Conservation (phyloP, 2,113 vertebrate genomes). For the Coracopsis vasa region DNA sequence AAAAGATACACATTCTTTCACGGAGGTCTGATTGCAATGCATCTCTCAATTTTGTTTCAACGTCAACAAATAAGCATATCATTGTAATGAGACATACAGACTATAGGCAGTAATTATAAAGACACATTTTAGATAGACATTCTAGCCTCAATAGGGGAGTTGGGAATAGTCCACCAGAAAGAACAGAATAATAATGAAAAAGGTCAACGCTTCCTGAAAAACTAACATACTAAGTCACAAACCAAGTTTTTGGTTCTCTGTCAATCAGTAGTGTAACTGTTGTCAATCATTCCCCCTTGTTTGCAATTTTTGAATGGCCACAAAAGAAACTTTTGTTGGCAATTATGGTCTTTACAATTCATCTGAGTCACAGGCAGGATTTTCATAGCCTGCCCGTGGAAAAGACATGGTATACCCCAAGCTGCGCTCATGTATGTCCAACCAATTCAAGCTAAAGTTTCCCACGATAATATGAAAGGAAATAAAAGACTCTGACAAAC, state of each 20-base stretch:
- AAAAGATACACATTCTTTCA: constrained; percentile 30
- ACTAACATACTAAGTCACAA: constrained; percentile 39
- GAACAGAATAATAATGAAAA: constrained; percentile 22
- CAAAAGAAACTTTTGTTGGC: constrained; percentile 49
- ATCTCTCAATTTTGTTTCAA: background rate
- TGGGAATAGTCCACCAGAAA: constrained; percentile 33
- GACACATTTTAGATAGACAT: constrained; percentile 33
- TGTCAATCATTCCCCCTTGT: constrained; percentile 43
- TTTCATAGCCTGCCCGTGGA: constrained; percentile 44
- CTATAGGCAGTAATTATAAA: constrained; percentile 44
- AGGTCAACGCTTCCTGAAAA: constrained; percentile 45
- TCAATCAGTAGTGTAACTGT: constrained; percentile 41
- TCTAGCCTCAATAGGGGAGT: background rate
- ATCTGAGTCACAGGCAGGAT: constrained; percentile 26
- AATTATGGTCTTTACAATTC: constrained; percentile 26
- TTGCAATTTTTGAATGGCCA: constrained; percentile 48
- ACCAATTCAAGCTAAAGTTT: constrained; percentile 55
- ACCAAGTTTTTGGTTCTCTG: constrained; percentile 33
- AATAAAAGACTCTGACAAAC: constrained; percentile 36
- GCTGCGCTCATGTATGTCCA: constrained; percentile 1
- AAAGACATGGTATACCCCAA: constrained; percentile 13
- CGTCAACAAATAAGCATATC: constrained; percentile 45
- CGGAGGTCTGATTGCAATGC: constrained; percentile 44
- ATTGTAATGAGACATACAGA: background rate
- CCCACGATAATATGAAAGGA: constrained; percentile 49